These are phyloP conservation scores for Ptychoptera albimana DNA, from an alignment of 2,888 invertebrate genomes.

Conservation along the genomic window DNA sequence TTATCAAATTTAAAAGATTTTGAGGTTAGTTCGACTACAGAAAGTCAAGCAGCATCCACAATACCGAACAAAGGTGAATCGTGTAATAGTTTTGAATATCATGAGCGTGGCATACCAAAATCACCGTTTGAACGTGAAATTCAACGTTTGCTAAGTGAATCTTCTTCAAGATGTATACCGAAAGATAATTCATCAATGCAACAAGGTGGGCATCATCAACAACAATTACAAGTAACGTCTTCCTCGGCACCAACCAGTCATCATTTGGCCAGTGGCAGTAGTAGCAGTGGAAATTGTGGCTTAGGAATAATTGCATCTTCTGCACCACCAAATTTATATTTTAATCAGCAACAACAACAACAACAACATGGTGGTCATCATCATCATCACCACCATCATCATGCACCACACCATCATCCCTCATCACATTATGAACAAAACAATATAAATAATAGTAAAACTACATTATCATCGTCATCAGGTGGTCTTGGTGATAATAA, in stretches of 20 bases:
- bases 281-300: too few species aligned
- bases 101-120: constrained; percentile 23
- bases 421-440: too few species aligned
- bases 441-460: too few species aligned
- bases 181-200: constrained; percentile 3
- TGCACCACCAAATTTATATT: too few species aligned
- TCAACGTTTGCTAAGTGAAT: constrained; percentile 58
- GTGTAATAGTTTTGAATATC: constrained; percentile 47
- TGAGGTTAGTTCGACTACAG: constrained; percentile 30
- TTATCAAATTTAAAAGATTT: constrained; percentile 28
- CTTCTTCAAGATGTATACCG: constrained; percentile 13
- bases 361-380: not conserved
- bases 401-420: too few species aligned
- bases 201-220: not conserved
- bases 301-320: too few species aligned
- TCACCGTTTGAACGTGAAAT: constrained; percentile 67
- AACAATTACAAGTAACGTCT: constrained; percentile 4
- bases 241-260: too few species aligned
- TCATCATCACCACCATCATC: constrained; percentile 4
- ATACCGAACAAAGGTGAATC: constrained; percentile 46
- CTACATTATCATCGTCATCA: too few species aligned
- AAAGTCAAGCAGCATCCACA: constrained; percentile 37
- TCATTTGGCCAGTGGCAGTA: too few species aligned
- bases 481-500: too few species aligned
- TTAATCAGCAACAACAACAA: not conserved